Conservation (phyloP, 2,888 invertebrate genomes). For the Arge pagana region DNA sequence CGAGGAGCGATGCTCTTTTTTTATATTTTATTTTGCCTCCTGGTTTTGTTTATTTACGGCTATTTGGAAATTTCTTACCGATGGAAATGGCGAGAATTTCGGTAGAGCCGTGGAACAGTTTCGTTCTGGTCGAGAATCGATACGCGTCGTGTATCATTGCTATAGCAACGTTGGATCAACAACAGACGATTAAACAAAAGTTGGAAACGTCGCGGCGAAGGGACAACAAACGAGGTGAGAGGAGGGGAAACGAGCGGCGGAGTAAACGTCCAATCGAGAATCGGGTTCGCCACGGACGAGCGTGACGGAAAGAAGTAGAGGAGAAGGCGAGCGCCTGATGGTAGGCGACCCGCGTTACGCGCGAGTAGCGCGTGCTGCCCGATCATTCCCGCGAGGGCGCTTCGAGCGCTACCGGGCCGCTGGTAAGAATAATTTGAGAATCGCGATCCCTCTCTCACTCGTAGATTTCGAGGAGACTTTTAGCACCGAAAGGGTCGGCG, state of each 20-base stretch:
- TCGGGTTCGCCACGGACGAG: slow-evolving; percentile 12
- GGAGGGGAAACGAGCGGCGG: no score
- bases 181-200: no score
- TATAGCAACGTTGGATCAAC: slow-evolving; percentile 52
- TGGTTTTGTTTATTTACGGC: no score
- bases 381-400: slow-evolving; percentile 2
- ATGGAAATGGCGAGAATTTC: neutral
- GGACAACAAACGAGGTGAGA: no score
- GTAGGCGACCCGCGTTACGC: slow-evolving; percentile 6
- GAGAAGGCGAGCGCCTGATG: neutral
- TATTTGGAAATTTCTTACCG: no score
- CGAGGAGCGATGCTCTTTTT: no score
- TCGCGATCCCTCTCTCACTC: slow-evolving; percentile 22
- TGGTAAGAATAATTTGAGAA: slow-evolving; percentile 11
- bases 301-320: neutral
- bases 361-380: slow-evolving; percentile 9
- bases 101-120: neutral
- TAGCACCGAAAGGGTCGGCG: slow-evolving; percentile 30
- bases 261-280: neutral
- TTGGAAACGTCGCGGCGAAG: neutral
- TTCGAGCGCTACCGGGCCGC: neutral
- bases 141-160: slow-evolving; percentile 39
- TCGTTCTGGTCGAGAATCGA: slow-evolving; percentile 27
- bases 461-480: slow-evolving; percentile 41
- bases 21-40: no score